Conservation (phyloP, 1,140 invertebrate species). For the Antheraea pernyi region DNA sequence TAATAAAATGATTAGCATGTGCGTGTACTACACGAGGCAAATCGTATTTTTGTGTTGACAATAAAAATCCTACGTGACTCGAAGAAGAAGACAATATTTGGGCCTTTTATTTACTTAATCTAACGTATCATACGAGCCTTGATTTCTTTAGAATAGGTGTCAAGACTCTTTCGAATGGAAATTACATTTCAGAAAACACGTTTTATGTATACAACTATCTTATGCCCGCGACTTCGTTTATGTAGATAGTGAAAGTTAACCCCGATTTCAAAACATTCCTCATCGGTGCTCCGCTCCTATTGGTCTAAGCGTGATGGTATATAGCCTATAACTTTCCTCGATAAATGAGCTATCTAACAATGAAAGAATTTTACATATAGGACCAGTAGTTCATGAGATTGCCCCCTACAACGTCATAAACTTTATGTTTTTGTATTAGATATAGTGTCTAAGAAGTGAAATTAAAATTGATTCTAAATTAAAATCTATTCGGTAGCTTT, state of each 20-base stretch:
- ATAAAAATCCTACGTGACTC: constrained; percentile 2
- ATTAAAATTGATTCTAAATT: neutral
- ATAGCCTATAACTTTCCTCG: too few species aligned
- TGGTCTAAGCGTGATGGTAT: too few species aligned
- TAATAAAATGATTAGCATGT: neutral
- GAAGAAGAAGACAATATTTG: neutral
- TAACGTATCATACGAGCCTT: neutral
- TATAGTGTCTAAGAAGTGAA: too few species aligned
- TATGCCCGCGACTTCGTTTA: neutral
- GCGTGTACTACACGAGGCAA: neutral
- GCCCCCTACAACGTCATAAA: too few species aligned
- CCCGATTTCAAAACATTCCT: too few species aligned
- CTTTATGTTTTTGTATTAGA: too few species aligned
- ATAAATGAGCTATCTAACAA: too few species aligned
- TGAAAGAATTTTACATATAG: too few species aligned
- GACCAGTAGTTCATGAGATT: too few species aligned
- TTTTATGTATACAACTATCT: too few species aligned
- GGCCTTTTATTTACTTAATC: constrained; percentile 1
- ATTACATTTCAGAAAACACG: neutral
- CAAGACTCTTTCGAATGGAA: neutral
- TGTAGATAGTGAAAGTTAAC: neutral
- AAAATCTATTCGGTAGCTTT: neutral
- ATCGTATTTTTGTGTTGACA: constrained; percentile 1
- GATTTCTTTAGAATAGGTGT: neutral
- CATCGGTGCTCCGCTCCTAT: too few species aligned